Conservation (phyloP, 2,888 invertebrate species). For the Temnothorax rugatulus region DNA sequence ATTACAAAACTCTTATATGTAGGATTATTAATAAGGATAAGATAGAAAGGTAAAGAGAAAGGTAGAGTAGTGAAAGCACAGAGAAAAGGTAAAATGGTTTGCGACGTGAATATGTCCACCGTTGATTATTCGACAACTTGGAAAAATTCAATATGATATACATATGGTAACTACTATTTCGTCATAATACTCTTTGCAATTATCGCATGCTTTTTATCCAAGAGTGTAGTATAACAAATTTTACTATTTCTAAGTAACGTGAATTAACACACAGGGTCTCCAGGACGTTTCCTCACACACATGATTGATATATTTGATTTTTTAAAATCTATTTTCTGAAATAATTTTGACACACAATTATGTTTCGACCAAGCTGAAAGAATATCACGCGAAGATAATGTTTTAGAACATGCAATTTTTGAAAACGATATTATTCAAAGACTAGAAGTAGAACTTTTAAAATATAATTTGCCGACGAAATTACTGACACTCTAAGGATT, state of each 20-base stretch:
- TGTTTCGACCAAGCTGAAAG: background rate
- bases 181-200: background rate
- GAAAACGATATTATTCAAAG: background rate
- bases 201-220: background rate
- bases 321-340: constrained; percentile 13
- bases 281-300: background rate
- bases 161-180: background rate
- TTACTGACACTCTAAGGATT: background rate
- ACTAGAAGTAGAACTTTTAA: background rate
- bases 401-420: constrained; percentile 27
- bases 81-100: background rate
- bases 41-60: background rate
- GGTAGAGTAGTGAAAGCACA: background rate
- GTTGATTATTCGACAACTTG: background rate
- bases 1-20: background rate
- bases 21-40: constrained; percentile 9
- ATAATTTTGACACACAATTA: background rate
- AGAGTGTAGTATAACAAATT: background rate
- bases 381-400: background rate
- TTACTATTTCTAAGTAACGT: background rate
- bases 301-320: background rate
- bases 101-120: constrained; percentile 38
- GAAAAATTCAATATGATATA: background rate
- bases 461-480: background rate
- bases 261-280: background rate